Evolutionary conservation across 2,888 invertebrate species (phyloP).

Genomic region (Drosophila infuscata): DNA sequence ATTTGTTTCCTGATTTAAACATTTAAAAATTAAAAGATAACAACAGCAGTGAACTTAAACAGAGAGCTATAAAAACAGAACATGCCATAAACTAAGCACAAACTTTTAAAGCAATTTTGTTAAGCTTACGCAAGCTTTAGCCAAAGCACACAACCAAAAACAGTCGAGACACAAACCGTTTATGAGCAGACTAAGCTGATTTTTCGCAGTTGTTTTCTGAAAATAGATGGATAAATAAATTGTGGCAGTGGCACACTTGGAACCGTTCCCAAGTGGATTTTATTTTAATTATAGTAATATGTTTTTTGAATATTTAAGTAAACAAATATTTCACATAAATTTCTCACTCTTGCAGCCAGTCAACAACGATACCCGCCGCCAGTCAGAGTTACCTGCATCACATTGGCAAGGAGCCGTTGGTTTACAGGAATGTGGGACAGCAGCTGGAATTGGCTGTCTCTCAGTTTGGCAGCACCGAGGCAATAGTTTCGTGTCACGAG

Average conservation of each 20-base stretch:
- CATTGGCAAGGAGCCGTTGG: constrained; percentile 86
- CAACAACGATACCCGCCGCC: constrained; percentile 27
- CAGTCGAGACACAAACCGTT: constrained; percentile 21
- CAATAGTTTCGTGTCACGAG: constrained; percentile 87
- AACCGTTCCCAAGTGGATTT: not conserved
- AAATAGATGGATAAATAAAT: not conserved
- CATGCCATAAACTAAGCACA: constrained; percentile 8
- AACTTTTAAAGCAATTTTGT: constrained; percentile 8
- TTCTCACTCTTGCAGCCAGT: constrained; percentile 32
- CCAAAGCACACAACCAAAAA: no score
- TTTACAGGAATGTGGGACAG: constrained; percentile 87
- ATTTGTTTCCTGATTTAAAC: no score
- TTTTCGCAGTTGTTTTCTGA: not conserved
- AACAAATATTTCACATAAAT: not conserved
- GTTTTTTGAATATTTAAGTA: not conserved
- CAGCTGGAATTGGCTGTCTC: constrained; percentile 86
- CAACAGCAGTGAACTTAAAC: constrained; percentile 11
- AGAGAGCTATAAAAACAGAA: constrained; percentile 12
- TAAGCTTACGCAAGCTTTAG: not conserved
- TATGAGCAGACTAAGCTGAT: not conserved
- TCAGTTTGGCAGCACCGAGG: constrained; percentile 87
- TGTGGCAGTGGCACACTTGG: not conserved
- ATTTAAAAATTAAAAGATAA: not conserved
- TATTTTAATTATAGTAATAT: not conserved
- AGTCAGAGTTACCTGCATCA: constrained; percentile 86